Base-by-base conservation (phyloP, 2,797 vertebrate species). In the Notamacropus eugenii region DNA sequence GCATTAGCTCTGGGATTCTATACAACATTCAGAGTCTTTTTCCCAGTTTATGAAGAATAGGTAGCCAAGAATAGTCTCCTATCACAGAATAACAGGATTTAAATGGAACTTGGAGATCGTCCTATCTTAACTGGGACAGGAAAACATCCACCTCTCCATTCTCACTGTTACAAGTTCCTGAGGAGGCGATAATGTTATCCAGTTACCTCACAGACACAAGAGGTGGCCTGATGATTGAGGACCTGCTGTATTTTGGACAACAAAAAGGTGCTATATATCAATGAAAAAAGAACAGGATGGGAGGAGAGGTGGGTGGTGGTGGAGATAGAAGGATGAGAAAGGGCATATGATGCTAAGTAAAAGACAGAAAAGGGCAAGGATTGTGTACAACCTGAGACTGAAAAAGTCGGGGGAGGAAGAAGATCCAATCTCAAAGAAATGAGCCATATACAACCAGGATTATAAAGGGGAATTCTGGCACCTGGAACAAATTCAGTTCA, bases 121-220 rank as follows among this genome's bases (percentile, higher is more conserved):
- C 93, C 93, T 87, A 91, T 92, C 94, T 95, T 56, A 93, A 91
- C 94, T 87, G 24, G 74, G 59, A 92, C 92, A 93, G 34, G 90
- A 96, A 29, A 92, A 94, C 55, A 59, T 96, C 40, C 93, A 92
- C 93, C 34, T 93, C 87, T 93, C 93, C 1, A 0, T 67, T 95
- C 93, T 52, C 31, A 92, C 90, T 52, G 91, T 54, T 92, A 93
- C 90, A 93, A 93, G 54, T 74, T 95, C 93, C 67, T 62, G 91
- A 95, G 94, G 96, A 96, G 93, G 67, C 50, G 56, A 74, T 94
- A 57, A 91, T 94, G 91, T 59, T 90, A 93, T 59, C 90, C 95
- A 54, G 3, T 97, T 94, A 96, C 62, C 82, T 97, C 96, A 95
- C 34, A 55, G 40, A 93, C 95, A 94, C 55, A 90, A 93, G 90